Base-by-base conservation (phyloP, 2,113 vertebrate genomes). In the Lampris megalopsis region DNA sequence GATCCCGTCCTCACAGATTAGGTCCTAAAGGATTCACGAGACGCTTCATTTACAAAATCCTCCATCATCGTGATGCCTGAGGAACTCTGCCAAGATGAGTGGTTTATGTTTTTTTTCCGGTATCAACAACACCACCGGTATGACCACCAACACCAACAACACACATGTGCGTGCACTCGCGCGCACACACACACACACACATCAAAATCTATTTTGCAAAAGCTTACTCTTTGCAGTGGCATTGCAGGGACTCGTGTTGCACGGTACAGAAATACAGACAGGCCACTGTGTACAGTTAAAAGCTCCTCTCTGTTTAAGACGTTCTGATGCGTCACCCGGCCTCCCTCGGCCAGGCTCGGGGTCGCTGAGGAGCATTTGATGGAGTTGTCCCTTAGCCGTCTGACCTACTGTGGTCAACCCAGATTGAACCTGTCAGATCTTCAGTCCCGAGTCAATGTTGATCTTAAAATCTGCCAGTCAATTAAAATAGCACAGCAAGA, bases 391-490 rank as follows among this genome's bases (percentile, higher is more conserved):
- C 9, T 71, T 42, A 59, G 62, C 54, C 2, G 37, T 57, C 57
- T 61, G 61, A 71, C 61, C 60, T 24, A 41, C 43, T 71, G 47
- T 41, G 66, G 69, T 83, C 69, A 71, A 6, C 38, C 75, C 64
- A 76, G 43, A 5, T 73, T 77, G 65, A 71, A 86, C 76, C 79
- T 83, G 56, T 74, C 74, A 75, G 54, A 62, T 67, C 70, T 80
- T 65, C 77, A 81, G 83, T 88, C 80, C 76, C 57, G 36, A 73
- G 73, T 63, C 71, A 84, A 83, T 80, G 63, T 81, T 68, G 81
- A 67, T 84, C 66, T 68, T 79, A 52, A 43, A 64, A 75, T 59
- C 60, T 63, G 73, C 83, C 62, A 82, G 68, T 89, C 85, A 78
- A 37, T 41, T 79, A 8, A 85, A 85, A 88, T 86, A 64, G 67